Base-by-base conservation (phyloP, 1,140 invertebrate species). In the Bombus waltoni region DNA sequence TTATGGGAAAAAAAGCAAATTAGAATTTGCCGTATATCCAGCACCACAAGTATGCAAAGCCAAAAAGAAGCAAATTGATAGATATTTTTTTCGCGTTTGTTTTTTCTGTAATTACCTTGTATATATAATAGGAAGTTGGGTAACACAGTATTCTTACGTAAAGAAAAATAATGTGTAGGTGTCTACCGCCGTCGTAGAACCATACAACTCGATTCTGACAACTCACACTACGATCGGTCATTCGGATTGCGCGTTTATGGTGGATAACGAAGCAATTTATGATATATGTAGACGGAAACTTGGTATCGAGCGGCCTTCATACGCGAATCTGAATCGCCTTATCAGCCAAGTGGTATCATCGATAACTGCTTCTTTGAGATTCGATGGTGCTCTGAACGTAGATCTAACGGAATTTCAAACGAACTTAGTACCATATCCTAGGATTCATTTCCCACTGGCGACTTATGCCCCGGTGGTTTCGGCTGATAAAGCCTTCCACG, bases 211-310 rank as follows among this genome's bases (percentile, higher is more conserved):
- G 8, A 77, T 91, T 25, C 57, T 91, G 38, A 91, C 89, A 4
- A 91, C 90, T 3, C 90, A 91, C 28, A 90, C 90, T 10, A 91
- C 90, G 1, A 91, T 91, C 47, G 28, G 70, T 6, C 89, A 91
- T 42, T 91, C 90, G 10, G 90, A 91, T 72, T 91, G 90, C n/a
- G 90, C 90, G 5, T 91, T 91, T 22, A 90, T 91, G 89, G 90
- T 91, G 5, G 90, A 91, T 32, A 91, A 91, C 32, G 90, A 91
- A 38, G 90, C 90, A 1, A 91, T 91, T 68, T 91, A 91, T 8
- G 90, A 91, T 44, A 91, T 91, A 53, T 91, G 90, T 66, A 87
- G 89, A 11, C 89, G 90, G 0, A 91, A 91, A 13, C 89, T 91
- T 11, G 81, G 84, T 15, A 91, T 91, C 15, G 90, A 91, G 42